Conservation (phyloP, 2,888 invertebrate species). For the Cephus pygmeus region DNA sequence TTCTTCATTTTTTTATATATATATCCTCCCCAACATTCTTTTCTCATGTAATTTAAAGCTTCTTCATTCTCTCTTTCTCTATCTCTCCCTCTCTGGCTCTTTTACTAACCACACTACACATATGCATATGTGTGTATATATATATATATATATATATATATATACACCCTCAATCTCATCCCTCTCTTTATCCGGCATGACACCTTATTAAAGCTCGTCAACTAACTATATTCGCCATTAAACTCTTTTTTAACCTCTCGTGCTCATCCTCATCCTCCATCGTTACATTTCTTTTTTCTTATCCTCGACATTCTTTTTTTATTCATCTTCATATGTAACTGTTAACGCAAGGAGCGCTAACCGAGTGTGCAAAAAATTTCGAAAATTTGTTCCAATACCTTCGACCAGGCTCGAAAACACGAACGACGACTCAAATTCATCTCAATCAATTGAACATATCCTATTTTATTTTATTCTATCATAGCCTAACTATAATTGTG, state of each 20-base stretch:
- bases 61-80: constrained; percentile 2
- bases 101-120: background rate
- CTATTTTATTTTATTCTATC: constrained; percentile 60
- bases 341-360: background rate
- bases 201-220: background rate
- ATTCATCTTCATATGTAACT: background rate
- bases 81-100: background rate
- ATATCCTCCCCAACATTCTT: constrained; percentile 28
- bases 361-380: background rate
- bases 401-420: constrained; percentile 26
- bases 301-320: too few relatives aligned
- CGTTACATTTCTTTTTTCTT: background rate
- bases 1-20: constrained; percentile 20
- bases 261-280: background rate
- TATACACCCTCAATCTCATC: background rate
- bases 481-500: constrained; percentile 62
- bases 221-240: background rate
- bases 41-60: constrained; percentile 23
- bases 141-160: too few relatives aligned
- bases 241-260: background rate
- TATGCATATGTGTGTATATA: background rate
- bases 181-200: background rate
- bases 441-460: constrained; percentile 54
- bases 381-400: background rate
- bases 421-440: constrained; percentile 44